A percentile compares a stretch with the other conserved stretches of the same genome.
Conservation (phyloP, 64 coral and sea anemone genomes). For the Exaiptasia diaphana region DNA sequence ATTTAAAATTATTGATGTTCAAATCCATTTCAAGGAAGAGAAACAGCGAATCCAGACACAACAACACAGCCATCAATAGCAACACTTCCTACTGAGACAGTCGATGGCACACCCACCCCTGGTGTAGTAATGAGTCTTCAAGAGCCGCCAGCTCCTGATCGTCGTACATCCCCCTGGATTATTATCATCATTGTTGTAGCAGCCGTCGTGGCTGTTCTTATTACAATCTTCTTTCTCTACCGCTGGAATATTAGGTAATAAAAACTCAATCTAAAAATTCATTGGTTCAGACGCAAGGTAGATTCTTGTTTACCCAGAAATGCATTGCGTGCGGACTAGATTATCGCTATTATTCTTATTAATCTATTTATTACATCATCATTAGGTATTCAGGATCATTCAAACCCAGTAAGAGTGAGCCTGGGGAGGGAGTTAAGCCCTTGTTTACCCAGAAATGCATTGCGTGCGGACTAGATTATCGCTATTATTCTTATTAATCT, state of each 20-base stretch:
- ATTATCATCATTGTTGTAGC: constrained; percentile 69
- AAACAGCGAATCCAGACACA: too few relatives aligned
- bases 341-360: neutral
- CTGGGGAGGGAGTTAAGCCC: neutral
- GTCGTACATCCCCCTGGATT: constrained; percentile 56
- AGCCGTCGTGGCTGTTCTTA: constrained; percentile 52
- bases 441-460: neutral
- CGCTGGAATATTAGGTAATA: constrained; percentile 74
- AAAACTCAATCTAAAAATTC: too few relatives aligned
- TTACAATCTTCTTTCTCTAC: constrained; percentile 80
- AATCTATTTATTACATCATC: neutral
- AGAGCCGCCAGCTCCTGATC: neutral
- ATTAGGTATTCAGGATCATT: constrained; percentile 74
- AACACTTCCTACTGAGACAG: neutral
- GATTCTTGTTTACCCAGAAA: too few relatives aligned
- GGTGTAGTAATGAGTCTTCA: neutral
- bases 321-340: too few relatives aligned
- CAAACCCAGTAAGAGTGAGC: constrained; percentile 64
- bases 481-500: neutral
- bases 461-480: too few relatives aligned
- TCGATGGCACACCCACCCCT: neutral
- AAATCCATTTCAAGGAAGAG: too few relatives aligned
- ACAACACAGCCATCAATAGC: neutral
- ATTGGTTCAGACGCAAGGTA: too few relatives aligned
- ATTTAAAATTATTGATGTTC: too few relatives aligned